Base-by-base conservation (phyloP, 2,797 vertebrate species). In the Neosilurus hyrtlii region DNA sequence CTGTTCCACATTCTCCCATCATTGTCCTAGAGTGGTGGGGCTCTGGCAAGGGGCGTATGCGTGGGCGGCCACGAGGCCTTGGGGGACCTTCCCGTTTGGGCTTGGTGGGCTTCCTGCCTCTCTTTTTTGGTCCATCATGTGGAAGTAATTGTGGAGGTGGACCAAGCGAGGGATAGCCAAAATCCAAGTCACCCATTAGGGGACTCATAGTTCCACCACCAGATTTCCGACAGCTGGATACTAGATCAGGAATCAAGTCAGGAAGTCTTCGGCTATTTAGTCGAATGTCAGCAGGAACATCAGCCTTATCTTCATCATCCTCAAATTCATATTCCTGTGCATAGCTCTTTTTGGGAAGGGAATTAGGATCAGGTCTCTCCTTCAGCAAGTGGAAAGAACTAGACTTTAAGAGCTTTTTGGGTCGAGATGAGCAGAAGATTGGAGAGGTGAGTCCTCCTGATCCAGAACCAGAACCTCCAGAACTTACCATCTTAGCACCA, bases 291-390 rank as follows among this genome's bases (percentile, higher is more conserved):
- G 97, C 97, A 0, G 96, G 97, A 66, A 96, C 96, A 0, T 96
- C 96, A 0, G 95, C 96, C 82, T 98, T 97, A 89, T 96, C 97
- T 86, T 98, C 97, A 0, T 98, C 97, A 0, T 97, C 97, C 89
- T 97, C 96, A 57, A 98, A 98, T 86, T 98, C 97, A 1, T 98
- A 98, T 80, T 98, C 97, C 91, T 98, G 97, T n/a, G 97, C 97
- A 0, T 98, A 98, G 81, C 95, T 96, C 85, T 98, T 98, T 85
- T 98, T 98, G 66, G 96, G 96, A 89, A 97, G 93, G 83, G 93
- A 94, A 89, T 93, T 95, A 0, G 97, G 95, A 0, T 97, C 96
- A 61, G 97, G 94, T 0, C 96, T 93, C 76, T 97, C 96, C 72
- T 97, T 96, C 0, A 98, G 89, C 54, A 98, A 91, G 84, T 98